A percentile compares a stretch with the other conserved stretches of the same genome.
phyloP scores from a whole-genome alignment of 2,888 invertebrate species.

The Amiota communis region DNA sequence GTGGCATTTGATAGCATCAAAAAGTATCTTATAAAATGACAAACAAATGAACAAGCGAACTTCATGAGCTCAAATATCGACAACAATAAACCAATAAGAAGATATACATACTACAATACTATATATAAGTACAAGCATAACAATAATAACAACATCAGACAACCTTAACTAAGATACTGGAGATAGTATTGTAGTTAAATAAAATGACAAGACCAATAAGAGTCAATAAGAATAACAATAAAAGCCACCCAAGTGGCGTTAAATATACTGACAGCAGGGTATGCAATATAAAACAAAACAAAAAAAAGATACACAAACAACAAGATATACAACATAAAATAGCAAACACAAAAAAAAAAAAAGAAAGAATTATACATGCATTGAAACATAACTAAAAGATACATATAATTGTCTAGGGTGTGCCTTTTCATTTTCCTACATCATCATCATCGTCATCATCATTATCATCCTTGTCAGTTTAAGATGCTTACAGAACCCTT shows the following conservation, averaged over 20 bases:
- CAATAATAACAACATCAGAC: background rate
- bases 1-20: constrained; percentile 16
- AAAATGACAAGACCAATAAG: constrained; percentile 3
- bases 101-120: background rate
- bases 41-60: background rate
- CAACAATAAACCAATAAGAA: constrained; percentile 3
- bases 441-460: no score
- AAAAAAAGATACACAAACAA: background rate
- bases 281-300: background rate
- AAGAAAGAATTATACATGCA: no score
- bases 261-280: constrained; percentile 2
- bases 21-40: background rate
- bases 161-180: background rate
- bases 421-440: no score
- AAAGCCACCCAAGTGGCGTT: constrained; percentile 14
- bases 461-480: no score
- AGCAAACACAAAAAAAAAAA: background rate
- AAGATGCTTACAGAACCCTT: no score
- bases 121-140: background rate
- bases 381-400: no score
- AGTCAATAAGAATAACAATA: constrained; percentile 2
- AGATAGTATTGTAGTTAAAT: background rate
- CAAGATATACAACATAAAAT: background rate
- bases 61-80: constrained; percentile 9
- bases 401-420: no score